phyloP scores from a whole-genome alignment of 2,888 invertebrate genomes.

The Cryptocephalus primarius region DNA sequence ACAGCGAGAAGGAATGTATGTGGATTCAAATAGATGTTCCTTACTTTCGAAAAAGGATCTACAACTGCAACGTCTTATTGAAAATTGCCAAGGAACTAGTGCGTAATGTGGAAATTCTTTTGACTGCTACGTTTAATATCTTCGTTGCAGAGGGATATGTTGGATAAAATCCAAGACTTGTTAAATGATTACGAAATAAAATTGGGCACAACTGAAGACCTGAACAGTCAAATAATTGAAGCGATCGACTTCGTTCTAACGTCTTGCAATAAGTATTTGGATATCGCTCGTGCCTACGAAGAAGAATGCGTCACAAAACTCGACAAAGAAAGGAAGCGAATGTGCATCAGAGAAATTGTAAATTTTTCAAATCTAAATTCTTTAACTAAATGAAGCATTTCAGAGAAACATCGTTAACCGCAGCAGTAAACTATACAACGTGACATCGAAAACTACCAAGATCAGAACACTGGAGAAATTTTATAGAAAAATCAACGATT shows the following conservation, averaged over 20 bases:
- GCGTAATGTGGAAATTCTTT: slow-evolving; percentile 41
- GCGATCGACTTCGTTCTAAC: slow-evolving; percentile 26
- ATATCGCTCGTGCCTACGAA: slow-evolving; percentile 25
- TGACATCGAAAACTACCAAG: slow-evolving; percentile 18
- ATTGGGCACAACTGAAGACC: slow-evolving; percentile 10
- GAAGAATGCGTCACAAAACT: slow-evolving; percentile 21
- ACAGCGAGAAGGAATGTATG: slow-evolving; percentile 55
- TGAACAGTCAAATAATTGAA: slow-evolving; percentile 26
- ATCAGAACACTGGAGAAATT: slow-evolving; percentile 24
- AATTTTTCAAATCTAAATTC: background rate
- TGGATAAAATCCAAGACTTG: slow-evolving; percentile 32
- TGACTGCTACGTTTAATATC: too few species aligned
- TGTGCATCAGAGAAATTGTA: slow-evolving; percentile 27
- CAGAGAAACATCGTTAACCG: background rate
- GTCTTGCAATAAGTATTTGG: slow-evolving; percentile 33
- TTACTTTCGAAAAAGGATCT: slow-evolving; percentile 55
- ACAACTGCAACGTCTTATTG: slow-evolving; percentile 53
- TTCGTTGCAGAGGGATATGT: slow-evolving; percentile 26
- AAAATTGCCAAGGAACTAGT: slow-evolving; percentile 41
- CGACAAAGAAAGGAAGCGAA: slow-evolving; percentile 23
- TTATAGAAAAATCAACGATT: slow-evolving; percentile 18
- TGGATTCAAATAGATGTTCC: slow-evolving; percentile 51
- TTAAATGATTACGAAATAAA: slow-evolving; percentile 16
- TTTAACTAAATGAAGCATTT: background rate
- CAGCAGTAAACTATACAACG: background rate